Evolutionary conservation across 2,888 invertebrate genomes (phyloP), one percentile per base, ranked within the genome.

Genomic region (Neoitamus cyanurus): DNA sequence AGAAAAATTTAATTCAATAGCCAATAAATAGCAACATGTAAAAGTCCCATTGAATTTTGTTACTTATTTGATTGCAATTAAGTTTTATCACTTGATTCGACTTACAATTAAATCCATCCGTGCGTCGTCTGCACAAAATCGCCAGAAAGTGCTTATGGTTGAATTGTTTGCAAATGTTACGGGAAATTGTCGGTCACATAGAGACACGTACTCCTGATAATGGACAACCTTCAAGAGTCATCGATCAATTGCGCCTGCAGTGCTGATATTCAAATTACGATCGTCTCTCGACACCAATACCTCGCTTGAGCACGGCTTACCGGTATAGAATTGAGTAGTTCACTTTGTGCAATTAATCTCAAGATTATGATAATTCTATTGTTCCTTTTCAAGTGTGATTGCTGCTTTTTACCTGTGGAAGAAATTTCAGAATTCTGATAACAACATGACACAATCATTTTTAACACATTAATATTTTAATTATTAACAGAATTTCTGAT

Each of bases 181-280:
- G 34, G 20, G 75, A 75, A 34, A 75, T 75, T 75, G 46, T 25
- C 28, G 25, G 42, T 37, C 42, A 42, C 75, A 75, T 75, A 37
- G 20, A 25, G 25, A 37, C 75, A 75, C 75, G 75, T 75, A 75
- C 11, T 3, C 25, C 28, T 75, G 75, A 75, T 75, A 75, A 75
- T 75, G 42, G 75, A 37, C 42, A 75, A 75, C 42, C 42, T 37
- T 75, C 42, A 75, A 75, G 20, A 75, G 75, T 75, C 75, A 75
- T 75, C 75, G 42, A 75, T 75, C 25, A 42, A 75, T 75, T 28
- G 42, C 58, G 58, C 25, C n/a, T 58, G 20, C 58, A 25, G 9
- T 58, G 58, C 20, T 58, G n/a, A 58, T 42, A 58, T 58, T 58
- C 58, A 58, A 58, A 58, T 58, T 58, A 25, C 20, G 58, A 58